These are phyloP conservation scores for Diadophis punctatus DNA, from an alignment of 2,113 vertebrate species.

Conservation along the genomic window DNA sequence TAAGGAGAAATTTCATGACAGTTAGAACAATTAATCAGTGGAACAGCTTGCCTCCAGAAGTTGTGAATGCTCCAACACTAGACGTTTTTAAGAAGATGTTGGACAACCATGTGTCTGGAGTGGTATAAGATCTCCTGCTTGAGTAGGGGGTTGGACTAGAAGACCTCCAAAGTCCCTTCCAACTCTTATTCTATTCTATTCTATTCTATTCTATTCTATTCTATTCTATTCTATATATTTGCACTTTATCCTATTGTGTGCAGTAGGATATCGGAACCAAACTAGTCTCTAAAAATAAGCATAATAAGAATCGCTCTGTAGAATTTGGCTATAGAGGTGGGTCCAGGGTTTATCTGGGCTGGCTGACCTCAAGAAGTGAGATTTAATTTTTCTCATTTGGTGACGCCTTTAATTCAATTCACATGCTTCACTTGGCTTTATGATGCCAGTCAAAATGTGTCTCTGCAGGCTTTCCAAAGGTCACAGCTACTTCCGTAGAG, in stretches of 20 bases:
- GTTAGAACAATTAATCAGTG: too few relatives aligned
- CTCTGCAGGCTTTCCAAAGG: background rate
- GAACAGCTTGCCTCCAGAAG: too few relatives aligned
- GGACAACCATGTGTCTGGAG: too few relatives aligned
- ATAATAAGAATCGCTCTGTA: background rate
- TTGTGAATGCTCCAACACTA: too few relatives aligned
- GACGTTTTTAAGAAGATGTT: too few relatives aligned
- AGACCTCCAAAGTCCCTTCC: too few relatives aligned
- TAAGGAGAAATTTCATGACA: too few relatives aligned
- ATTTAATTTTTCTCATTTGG: background rate
- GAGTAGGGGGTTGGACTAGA: too few relatives aligned
- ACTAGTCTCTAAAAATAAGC: background rate
- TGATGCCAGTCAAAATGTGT: background rate
- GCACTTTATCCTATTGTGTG: background rate
- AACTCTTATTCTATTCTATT: too few relatives aligned
- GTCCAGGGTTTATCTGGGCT: background rate
- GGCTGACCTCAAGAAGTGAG: background rate
- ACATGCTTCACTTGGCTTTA: background rate
- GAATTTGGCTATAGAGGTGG: background rate
- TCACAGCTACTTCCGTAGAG: background rate
- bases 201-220: too few relatives aligned
- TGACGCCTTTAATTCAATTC: background rate
- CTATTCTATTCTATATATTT: background rate
- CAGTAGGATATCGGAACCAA: background rate
- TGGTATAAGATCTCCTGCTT: too few relatives aligned